Base-by-base conservation (phyloP, 2,113 vertebrate species). In the Ptilorrhoa leucosticta region DNA sequence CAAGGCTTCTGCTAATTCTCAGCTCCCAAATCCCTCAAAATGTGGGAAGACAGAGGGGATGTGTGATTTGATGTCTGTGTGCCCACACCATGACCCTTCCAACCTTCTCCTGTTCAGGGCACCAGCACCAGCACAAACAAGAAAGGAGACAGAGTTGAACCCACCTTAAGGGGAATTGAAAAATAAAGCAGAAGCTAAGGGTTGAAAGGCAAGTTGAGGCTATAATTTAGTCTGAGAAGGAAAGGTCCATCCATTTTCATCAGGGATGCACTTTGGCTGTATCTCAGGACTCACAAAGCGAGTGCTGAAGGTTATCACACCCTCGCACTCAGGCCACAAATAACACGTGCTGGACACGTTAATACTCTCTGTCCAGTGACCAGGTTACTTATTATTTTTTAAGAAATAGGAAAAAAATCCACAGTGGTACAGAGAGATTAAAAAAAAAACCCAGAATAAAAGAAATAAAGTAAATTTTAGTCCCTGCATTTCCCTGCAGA, bases 221-320 rank as follows among this genome's bases (percentile, higher is more conserved):
- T 45, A 2, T 47, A 53, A 80, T 69, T 84, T 42, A 85, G 51
- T 42, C 33, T 70, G 39, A 58, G 76, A 81, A 57, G 68, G 51
- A 60, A 92, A 80, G 61, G 66, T 72, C 37, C 37, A 92, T 94
- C 56, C 26, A 23, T 95, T 95, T 87, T 71, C 69, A 82, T 92
- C 54, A 89, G 56, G 73, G 57, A 60, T 75, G 37, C 31, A 40
- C 48, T 93, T 21, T 56, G 72, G 77, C 57, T 14, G 0, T 13
- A 40, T 19, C 87, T 87, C 80, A 63, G 87, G 57, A 60, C 66
- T 95, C 66, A 64, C 1, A 5, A 48, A 51, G 40, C 15, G 61
- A 10, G 7, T 0, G 2, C 79, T 88, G 83, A 83, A 92, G 90
- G 92, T 95, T 66, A 83, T 56, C 0, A 2, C 2, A 78, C 54